A percentile compares a stretch with the other conserved stretches of the same genome.
phyloP scores from a whole-genome alignment of 2,113 vertebrate species.

The Erythrocercus mccallii region DNA sequence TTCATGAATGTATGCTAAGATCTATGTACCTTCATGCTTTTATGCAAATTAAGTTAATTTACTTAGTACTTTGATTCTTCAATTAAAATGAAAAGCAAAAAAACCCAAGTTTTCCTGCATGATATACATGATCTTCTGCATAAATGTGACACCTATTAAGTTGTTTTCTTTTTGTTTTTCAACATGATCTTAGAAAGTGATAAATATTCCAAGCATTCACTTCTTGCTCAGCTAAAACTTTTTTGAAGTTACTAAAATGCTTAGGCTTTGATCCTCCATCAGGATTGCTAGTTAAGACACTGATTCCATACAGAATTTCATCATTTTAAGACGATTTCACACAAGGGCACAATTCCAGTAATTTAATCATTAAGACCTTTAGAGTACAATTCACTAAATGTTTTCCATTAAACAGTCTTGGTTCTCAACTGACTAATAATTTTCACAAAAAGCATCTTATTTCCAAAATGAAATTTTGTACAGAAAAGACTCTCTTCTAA shows the following conservation, averaged over 20 bases:
- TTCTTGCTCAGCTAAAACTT: neutral
- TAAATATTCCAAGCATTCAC: constrained; percentile 23
- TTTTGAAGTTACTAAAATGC: constrained; percentile 33
- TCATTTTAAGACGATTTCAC: neutral
- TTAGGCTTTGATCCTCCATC: constrained; percentile 14
- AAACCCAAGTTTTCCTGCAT: neutral
- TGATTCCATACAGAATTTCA: neutral
- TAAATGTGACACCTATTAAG: constrained; percentile 1
- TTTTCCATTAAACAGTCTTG: neutral
- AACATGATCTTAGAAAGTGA: neutral
- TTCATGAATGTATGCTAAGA: neutral
- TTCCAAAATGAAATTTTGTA: neutral
- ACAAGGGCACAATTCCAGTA: neutral
- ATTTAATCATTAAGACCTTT: neutral
- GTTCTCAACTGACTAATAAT: neutral
- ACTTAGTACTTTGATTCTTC: neutral
- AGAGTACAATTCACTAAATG: neutral
- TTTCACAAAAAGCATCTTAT: neutral
- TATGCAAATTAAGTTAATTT: neutral
- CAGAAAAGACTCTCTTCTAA: fast-evolving
- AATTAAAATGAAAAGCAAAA: neutral
- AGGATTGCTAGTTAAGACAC: neutral
- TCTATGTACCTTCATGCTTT: neutral
- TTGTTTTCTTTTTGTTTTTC: neutral
- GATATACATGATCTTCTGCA: neutral